Conservation (phyloP, 2,797 vertebrate species). For the Hipposideros larvatus region DNA sequence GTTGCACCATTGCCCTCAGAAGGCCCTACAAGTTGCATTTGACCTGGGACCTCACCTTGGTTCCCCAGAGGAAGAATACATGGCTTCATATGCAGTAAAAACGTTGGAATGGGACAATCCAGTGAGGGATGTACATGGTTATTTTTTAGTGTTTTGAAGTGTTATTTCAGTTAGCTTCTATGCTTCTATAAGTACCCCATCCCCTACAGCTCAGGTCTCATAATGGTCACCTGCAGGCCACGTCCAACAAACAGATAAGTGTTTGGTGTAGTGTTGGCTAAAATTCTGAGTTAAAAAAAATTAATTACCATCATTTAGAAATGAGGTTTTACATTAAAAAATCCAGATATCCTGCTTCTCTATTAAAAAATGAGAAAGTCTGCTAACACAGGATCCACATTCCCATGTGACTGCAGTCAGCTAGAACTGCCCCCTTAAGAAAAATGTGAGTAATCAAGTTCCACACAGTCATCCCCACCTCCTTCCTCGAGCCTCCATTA, state of each 20-base stretch:
- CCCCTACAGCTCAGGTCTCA: slow-evolving; percentile 37
- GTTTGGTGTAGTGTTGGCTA: slow-evolving; percentile 14
- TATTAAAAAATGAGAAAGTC: slow-evolving; percentile 9
- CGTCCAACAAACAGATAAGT: slow-evolving; percentile 32
- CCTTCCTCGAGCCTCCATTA: slow-evolving; percentile 43
- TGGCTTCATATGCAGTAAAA: slow-evolving; percentile 34
- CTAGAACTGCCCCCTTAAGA: slow-evolving; percentile 43
- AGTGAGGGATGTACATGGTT: slow-evolving; percentile 29
- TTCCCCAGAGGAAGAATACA: slow-evolving; percentile 8
- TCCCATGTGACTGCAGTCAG: background rate
- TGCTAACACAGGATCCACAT: slow-evolving; percentile 1
- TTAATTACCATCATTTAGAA: slow-evolving; percentile 39
- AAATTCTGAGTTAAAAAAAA: slow-evolving; percentile 62
- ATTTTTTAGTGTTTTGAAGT: slow-evolving; percentile 55
- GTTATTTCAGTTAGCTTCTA: slow-evolving; percentile 45
- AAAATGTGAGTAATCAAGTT: slow-evolving; percentile 33
- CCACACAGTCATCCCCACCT: background rate
- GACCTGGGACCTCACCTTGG: slow-evolving; percentile 22
- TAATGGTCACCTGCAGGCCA: slow-evolving; percentile 33
- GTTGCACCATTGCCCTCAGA: slow-evolving; percentile 30
- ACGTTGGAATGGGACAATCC: slow-evolving; percentile 4
- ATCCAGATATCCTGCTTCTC: background rate
- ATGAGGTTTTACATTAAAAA: slow-evolving; percentile 61
- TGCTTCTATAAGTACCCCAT: slow-evolving; percentile 19
- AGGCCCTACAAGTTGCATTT: slow-evolving; percentile 30